These are phyloP conservation scores for Propsilocerus akamusi DNA, from an alignment of 1,140 invertebrate species.

Conservation along the genomic window DNA sequence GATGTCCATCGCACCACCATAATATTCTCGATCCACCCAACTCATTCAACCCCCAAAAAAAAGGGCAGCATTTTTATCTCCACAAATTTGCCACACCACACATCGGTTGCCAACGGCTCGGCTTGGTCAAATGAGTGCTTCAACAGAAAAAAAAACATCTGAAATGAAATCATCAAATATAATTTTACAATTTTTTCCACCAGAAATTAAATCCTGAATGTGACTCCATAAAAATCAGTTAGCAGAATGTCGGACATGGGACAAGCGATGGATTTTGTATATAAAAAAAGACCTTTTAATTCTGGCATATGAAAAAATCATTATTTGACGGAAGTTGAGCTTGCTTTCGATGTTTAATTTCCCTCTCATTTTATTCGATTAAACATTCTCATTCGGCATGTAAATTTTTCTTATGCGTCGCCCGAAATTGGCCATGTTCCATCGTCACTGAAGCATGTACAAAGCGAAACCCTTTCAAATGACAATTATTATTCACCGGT, in stretches of 20 bases:
- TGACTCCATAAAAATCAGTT: background rate
- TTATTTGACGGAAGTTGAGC: conserved; percentile 2
- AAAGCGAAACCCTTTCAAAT: too few species aligned
- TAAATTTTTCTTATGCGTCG: background rate
- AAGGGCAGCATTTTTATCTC: background rate
- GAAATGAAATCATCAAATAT: conserved; percentile 4
- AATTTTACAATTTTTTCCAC: background rate
- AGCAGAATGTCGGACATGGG: background rate
- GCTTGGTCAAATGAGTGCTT: background rate
- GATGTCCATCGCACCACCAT: too few species aligned
- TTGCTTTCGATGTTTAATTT: conserved; percentile 4
- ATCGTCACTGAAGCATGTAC: too few species aligned
- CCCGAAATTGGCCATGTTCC: too few species aligned
- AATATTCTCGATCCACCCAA: too few species aligned
- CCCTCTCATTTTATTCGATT: background rate
- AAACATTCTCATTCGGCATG: background rate
- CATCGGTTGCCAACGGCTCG: background rate
- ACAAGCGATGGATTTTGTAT: too few species aligned
- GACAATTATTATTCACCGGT: too few species aligned
- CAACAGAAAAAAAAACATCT: background rate
- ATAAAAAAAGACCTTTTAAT: background rate
- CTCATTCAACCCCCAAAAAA: too few species aligned
- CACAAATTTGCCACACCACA: conserved; percentile 1
- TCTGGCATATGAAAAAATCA: background rate
- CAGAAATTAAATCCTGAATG: background rate